Percentiles rank a stretch among this genome's conserved stretches.
These are phyloP conservation scores for Hemichromis elongatus DNA, from an alignment of 2,113 vertebrate genomes.

Conservation along the genomic window DNA sequence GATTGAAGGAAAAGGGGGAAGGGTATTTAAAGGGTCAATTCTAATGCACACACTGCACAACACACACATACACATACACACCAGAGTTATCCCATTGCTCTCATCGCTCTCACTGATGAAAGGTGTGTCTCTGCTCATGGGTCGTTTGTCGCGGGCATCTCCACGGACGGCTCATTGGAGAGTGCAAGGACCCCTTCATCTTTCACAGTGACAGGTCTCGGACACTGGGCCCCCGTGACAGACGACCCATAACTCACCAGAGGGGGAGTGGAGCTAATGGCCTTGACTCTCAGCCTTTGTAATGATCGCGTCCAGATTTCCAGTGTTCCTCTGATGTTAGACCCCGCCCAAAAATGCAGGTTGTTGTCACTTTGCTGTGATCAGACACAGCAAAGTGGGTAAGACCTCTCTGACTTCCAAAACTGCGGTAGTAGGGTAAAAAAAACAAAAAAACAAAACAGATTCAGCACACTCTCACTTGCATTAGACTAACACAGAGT, in stretches of 20 bases:
- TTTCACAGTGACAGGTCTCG: constrained; percentile 66
- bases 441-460: background rate
- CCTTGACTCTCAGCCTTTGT: constrained; percentile 62
- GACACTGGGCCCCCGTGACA: constrained; percentile 62
- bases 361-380: constrained; percentile 2
- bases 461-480: background rate
- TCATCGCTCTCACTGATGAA: constrained; percentile 71
- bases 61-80: constrained; percentile 10
- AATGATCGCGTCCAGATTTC: constrained; percentile 63
- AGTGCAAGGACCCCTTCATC: constrained; percentile 70
- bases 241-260: constrained; percentile 69
- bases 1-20: constrained; percentile 33
- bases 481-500: background rate
- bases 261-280: constrained; percentile 56
- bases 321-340: constrained; percentile 22
- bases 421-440: rapidly evolving
- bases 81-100: constrained; percentile 35
- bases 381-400: background rate
- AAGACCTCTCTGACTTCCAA: background rate
- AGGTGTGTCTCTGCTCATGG: constrained; percentile 62
- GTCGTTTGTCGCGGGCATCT: constrained; percentile 65
- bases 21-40: constrained; percentile 54
- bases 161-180: constrained; percentile 72
- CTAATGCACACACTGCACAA: constrained; percentile 9
- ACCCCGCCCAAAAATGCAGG: constrained; percentile 2